A percentile compares a stretch with the other conserved stretches of the same genome.
phyloP scores from a whole-genome alignment of 2,888 invertebrate genomes.

The Calameuta pallipes region DNA sequence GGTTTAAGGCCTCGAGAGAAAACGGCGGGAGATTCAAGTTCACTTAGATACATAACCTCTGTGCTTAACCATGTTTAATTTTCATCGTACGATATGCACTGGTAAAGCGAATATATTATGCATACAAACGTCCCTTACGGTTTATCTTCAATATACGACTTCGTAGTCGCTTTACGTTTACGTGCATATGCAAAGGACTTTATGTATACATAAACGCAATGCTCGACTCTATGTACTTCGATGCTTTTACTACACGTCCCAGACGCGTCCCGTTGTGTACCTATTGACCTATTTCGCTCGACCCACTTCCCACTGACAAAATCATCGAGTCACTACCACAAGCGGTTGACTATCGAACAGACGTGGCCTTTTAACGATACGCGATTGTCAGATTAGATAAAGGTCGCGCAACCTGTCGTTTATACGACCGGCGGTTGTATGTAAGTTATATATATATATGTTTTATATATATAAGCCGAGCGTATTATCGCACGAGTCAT shows the following conservation, averaged over 20 bases:
- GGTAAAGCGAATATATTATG: not conserved
- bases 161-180: not conserved
- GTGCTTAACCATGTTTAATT: not conserved
- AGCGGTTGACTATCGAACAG: not conserved
- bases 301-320: conserved; percentile 1
- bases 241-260: not conserved
- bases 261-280: not conserved
- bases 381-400: not conserved
- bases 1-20: not conserved
- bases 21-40: not conserved
- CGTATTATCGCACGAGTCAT: not conserved
- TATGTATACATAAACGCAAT: not conserved
- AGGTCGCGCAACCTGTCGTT: not conserved
- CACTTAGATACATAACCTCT: not conserved
- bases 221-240: not conserved
- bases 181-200: not conserved
- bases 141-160: not conserved
- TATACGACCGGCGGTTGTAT: not conserved
- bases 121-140: not conserved
- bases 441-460: not conserved
- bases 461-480: not conserved
- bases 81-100: not conserved
- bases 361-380: not conserved
- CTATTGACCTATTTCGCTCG: conserved; percentile 7
- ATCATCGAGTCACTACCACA: conserved; percentile 2